A percentile compares a stretch with the other conserved stretches of the same genome.
phyloP scores from a whole-genome alignment of 2,888 invertebrate genomes.

The Cancer borealis region DNA sequence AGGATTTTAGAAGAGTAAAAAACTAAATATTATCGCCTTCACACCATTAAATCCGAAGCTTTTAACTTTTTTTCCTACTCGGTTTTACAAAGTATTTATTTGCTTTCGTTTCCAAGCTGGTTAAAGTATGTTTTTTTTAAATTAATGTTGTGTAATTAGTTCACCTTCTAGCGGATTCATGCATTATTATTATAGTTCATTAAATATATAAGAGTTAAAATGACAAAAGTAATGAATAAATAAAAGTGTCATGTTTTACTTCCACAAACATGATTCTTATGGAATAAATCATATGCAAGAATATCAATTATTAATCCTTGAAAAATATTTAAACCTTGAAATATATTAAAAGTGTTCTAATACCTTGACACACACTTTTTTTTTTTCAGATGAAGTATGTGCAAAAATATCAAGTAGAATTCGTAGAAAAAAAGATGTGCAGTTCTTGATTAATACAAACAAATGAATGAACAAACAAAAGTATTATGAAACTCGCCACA shows the following conservation, averaged over 20 bases:
- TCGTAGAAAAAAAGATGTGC: no score
- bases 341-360: background rate
- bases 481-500: no score
- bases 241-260: background rate
- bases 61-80: background rate
- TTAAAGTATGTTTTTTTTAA: background rate
- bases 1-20: background rate
- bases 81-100: background rate
- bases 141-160: background rate
- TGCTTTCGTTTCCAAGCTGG: background rate
- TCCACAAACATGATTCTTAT: background rate
- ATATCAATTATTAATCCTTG: background rate
- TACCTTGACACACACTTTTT: no score
- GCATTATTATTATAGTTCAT: background rate
- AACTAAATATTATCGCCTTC: slow-evolving; percentile 7
- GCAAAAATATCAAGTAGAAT: no score
- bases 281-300: background rate
- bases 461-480: no score
- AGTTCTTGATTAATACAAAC: no score
- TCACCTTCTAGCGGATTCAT: background rate
- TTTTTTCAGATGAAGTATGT: no score
- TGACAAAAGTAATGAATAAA: background rate
- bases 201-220: background rate
- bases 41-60: background rate
- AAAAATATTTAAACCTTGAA: background rate